Base-by-base conservation (phyloP, 2,888 invertebrate species). In the Agrotis exclamationis region DNA sequence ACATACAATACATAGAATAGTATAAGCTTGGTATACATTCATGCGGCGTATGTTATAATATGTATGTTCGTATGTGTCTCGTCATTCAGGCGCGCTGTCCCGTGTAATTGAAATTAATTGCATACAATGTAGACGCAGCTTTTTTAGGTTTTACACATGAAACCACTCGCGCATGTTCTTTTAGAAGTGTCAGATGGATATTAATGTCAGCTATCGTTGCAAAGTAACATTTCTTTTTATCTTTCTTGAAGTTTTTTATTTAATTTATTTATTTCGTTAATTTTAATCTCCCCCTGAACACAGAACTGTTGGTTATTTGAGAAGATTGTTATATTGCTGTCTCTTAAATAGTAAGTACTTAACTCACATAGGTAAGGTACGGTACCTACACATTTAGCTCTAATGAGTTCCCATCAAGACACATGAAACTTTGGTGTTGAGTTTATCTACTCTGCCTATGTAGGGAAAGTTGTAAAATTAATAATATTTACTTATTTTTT, bases 51-150 rank as follows among this genome's bases (percentile, higher is more conserved):
- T 39, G 33, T 39, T 57, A 28, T 16, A 50, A 33, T 50, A 47
- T 53, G 28, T 51, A 13, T 53, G 50, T 39, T 39, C 39, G 39
- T 65, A 53, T 58, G 60, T 70, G 77, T 57, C 50, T 50, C 59
- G 83, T 78, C 80, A 76, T 71, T 80, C 60, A 63, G 57, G 39
- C 53, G 67, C 63, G 33, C 63, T 50, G 72, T 63, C 63, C 78
- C 77, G 75, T 85, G 78, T 87, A 86, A 86, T 87, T 84, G 85
- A 83, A 82, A 87, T 87, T 84, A 87, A 87, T 87, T 85, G 82
- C 77, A 70, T 62, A 71, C 68, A 82, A 53, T 70, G 58, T 68
- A 62, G 65, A 56, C 51, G 56, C 58, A 24, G 6, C 9, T 56
- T 81, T 72, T 74, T 51, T 53, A 64, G 48, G 33, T 45, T 64